phyloP scores from a whole-genome alignment of 30 jellyfish, hydroid and myxozoan species.

The Aurelia aurita region DNA sequence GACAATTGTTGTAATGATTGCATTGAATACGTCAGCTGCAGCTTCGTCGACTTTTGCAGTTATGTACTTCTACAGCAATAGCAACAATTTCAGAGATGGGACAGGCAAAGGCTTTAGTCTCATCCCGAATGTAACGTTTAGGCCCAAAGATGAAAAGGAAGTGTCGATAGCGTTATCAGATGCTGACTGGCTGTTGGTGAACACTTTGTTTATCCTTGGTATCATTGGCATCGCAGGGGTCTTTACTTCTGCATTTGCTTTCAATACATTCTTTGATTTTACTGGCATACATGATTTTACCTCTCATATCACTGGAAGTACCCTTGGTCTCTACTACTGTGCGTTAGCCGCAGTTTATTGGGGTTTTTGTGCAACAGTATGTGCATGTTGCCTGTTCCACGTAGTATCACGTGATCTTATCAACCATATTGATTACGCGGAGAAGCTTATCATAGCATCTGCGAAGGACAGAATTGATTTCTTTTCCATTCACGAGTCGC shows the following conservation, averaged over 20 bases:
- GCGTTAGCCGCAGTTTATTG: conserved; percentile 29
- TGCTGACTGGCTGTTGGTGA: conserved; percentile 33
- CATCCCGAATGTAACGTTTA: conserved; percentile 22
- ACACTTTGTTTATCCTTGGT: conserved; percentile 22
- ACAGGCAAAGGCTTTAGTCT: conserved; percentile 9
- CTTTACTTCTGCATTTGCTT: conserved; percentile 12
- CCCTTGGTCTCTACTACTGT: not conserved
- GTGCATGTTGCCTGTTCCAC: conserved; percentile 49
- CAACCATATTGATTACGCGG: conserved; percentile 29
- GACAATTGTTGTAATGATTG: conserved; percentile 47
- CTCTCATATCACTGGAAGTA: conserved; percentile 10
- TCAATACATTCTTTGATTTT: conserved; percentile 38
- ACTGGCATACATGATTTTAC: conserved; percentile 41
- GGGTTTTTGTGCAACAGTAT: conserved; percentile 50
- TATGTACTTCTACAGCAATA: conserved; percentile 13
- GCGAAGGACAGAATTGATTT: conserved; percentile 32
- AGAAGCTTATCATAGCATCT: conserved; percentile 10
- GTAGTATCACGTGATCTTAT: conserved; percentile 25
- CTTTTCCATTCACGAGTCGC: conserved; percentile 21
- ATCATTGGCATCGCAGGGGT: conserved; percentile 25
- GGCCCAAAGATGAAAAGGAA: not conserved
- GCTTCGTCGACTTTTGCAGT: conserved; percentile 28
- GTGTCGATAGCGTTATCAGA: not conserved
- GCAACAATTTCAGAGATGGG: conserved; percentile 5
- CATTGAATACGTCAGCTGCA: conserved; percentile 42